phyloP scores from a whole-genome alignment of 2,113 vertebrate genomes.

The Triplophysa tibetana region DNA sequence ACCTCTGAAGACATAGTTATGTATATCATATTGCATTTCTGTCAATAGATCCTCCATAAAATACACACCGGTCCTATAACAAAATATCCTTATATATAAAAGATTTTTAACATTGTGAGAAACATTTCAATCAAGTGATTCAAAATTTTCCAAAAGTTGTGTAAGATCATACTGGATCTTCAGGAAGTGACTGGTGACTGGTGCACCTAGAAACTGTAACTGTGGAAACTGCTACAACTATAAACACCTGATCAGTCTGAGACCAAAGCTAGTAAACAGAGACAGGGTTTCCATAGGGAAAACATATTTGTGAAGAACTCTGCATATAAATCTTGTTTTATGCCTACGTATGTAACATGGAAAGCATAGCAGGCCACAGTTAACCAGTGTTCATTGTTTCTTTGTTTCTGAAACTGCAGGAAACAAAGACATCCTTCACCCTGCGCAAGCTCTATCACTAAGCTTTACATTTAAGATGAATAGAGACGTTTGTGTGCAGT shows the following conservation, averaged over 20 bases:
- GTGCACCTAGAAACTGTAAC: constrained; percentile 33
- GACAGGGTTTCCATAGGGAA: background rate
- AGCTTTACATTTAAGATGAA: constrained; percentile 46
- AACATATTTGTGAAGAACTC: background rate
- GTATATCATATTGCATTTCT: too few relatives aligned
- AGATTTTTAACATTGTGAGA: too few relatives aligned
- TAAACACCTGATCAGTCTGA: constrained; percentile 33
- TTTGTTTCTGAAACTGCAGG: constrained; percentile 31
- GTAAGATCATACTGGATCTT: constrained; percentile 34
- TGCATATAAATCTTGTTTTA: constrained; percentile 28
- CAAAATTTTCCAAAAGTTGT: background rate
- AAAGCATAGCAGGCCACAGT: constrained; percentile 15
- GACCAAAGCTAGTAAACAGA: background rate
- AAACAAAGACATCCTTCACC: constrained; percentile 49
- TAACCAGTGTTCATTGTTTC: constrained; percentile 32
- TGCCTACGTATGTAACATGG: constrained; percentile 8
- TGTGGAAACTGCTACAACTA: constrained; percentile 41
- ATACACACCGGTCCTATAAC: too few relatives aligned
- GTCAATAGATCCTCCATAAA: too few relatives aligned
- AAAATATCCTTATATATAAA: too few relatives aligned
- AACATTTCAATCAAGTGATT: too few relatives aligned
- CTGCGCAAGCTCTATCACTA: constrained; percentile 33
- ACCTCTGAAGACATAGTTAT: too few relatives aligned
- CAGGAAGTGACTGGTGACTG: constrained; percentile 18
- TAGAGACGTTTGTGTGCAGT: constrained; percentile 31